These are phyloP conservation scores for Aspidapion aeneum DNA, from an alignment of 2,888 invertebrate genomes.

Conservation along the genomic window DNA sequence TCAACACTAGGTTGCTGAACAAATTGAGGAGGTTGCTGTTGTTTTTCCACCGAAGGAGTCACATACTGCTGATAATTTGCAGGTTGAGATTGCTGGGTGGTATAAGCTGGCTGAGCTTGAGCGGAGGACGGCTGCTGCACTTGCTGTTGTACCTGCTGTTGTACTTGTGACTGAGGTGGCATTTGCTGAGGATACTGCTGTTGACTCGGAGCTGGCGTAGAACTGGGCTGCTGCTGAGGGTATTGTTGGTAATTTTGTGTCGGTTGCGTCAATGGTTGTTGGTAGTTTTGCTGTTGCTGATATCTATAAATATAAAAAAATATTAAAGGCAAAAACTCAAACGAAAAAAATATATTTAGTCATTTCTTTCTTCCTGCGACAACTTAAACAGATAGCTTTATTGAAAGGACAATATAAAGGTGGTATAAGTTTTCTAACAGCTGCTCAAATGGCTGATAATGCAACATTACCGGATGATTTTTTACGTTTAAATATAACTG, in stretches of 20 bases:
- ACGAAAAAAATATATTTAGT: not conserved
- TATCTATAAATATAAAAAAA: constrained; percentile 1
- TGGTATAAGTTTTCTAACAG: too few species aligned
- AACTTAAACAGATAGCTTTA: constrained; percentile 16
- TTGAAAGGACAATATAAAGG: too few species aligned
- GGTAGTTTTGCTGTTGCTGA: constrained; percentile 26
- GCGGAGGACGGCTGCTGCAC: constrained; percentile 38
- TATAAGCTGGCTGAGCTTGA: constrained; percentile 33
- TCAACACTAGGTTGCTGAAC: constrained; percentile 23
- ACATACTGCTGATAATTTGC: constrained; percentile 49
- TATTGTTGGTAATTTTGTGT: constrained; percentile 16
- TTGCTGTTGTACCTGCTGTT: constrained; percentile 23
- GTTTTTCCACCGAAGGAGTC: constrained; percentile 21
- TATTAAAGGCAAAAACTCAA: not conserved
- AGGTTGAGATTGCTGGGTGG: constrained; percentile 47
- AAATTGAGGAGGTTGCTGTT: constrained; percentile 25
- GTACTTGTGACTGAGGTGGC: not conserved
- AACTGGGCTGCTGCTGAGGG: constrained; percentile 17
- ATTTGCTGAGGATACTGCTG: constrained; percentile 17
- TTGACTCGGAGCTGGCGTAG: constrained; percentile 13
- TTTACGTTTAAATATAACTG: too few species aligned
- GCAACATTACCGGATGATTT: too few species aligned
- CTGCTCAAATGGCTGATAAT: too few species aligned
- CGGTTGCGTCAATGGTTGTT: constrained; percentile 24
- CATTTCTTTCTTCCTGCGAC: constrained; percentile 18